phyloP scores from a whole-genome alignment of 2,797 vertebrate species.

The Muraenolepis orangiensis region DNA sequence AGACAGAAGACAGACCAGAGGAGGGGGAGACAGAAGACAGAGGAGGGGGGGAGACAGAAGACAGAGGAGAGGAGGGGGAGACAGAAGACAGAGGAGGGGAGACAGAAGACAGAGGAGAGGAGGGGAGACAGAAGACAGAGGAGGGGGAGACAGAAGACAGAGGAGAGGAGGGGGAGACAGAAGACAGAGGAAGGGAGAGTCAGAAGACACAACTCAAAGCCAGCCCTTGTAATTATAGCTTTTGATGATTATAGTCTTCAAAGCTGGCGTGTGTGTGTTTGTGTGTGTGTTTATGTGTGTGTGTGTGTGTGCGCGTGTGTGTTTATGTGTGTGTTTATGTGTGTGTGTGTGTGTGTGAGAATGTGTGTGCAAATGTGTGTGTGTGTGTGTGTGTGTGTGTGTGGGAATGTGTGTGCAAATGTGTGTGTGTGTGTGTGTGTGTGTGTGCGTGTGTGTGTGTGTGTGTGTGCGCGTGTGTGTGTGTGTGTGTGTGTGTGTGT shows the following conservation, averaged over 20 bases:
- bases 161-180: no score
- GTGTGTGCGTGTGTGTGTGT: neutral
- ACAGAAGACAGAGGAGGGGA: constrained; percentile 6
- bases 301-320: neutral
- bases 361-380: neutral
- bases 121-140: constrained; percentile 5
- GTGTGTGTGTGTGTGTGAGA: neutral
- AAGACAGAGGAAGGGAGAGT: no score
- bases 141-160: constrained; percentile 4
- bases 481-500: neutral
- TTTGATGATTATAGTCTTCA: constrained; percentile 50
- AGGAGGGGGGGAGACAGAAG: constrained; percentile 6
- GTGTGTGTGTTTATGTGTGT: neutral
- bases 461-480: neutral
- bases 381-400: neutral
- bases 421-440: neutral
- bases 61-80: no score
- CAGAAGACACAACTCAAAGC: constrained; percentile 4
- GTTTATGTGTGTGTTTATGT: neutral
- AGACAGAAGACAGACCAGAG: constrained; percentile 5
- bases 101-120: constrained; percentile 5
- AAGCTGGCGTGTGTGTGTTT: constrained; percentile 2
- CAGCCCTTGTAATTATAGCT: constrained; percentile 48
- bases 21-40: constrained; percentile 4
- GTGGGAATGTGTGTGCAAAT: neutral